Evolutionary conservation across 2,797 vertebrate species (phyloP).

Genomic region (Ciconia nigra): DNA sequence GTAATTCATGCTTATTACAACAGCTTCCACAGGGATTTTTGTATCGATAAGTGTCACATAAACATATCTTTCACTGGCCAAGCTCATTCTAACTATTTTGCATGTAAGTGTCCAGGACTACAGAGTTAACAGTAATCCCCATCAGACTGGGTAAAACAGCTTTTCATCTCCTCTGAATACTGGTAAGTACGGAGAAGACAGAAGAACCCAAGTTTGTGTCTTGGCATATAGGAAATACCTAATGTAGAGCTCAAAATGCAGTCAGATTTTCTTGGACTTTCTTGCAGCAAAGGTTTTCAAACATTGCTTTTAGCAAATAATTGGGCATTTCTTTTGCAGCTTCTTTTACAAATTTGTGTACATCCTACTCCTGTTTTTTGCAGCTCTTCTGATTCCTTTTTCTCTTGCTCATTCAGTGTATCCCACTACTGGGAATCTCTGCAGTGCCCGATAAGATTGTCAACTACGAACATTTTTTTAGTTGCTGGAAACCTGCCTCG

Average conservation of each 20-base stretch:
- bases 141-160: not conserved
- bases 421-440: not conserved
- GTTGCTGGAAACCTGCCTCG: not conserved
- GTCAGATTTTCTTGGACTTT: not conserved
- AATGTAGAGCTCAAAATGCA: not conserved
- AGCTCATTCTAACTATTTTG: not conserved
- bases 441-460: not conserved
- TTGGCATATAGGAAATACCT: not conserved
- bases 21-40: not conserved
- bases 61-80: not conserved
- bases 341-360: not conserved
- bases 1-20: not conserved
- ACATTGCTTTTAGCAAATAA: not conserved
- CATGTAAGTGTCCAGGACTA: not conserved
- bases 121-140: not conserved
- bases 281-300: not conserved
- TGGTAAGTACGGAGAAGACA: not conserved
- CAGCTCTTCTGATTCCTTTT: not conserved
- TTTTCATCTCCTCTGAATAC: not conserved
- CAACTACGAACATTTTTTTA: not conserved
- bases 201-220: not conserved
- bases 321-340: not conserved
- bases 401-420: not conserved
- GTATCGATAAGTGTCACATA: accelerated
- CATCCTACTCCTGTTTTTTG: not conserved